Evolutionary conservation across 1,140 invertebrate genomes (phyloP), one percentile per base, ranked within the genome.

Genomic region (Drosophila nebulosa): DNA sequence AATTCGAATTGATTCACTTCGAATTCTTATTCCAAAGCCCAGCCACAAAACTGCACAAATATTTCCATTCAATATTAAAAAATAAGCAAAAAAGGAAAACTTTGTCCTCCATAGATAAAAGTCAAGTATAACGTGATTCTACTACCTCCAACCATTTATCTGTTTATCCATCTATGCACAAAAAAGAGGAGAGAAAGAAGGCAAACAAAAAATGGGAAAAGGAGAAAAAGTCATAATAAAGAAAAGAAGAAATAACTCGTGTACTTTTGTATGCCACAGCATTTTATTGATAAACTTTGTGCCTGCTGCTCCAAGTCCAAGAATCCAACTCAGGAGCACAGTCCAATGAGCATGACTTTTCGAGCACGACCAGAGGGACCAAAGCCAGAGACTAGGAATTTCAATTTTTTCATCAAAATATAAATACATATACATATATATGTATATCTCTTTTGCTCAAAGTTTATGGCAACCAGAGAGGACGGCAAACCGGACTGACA

Each of bases 261-360:
- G 81, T 86, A 81, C 69, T 74, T 70, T 78, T 70, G 71, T 74
- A 60, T 74, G 74, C 71, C 81, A 85, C 78, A 85, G 81, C 69
- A 78, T 85, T 85, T 85, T 85, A 86, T 85, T 85, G 81, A 85
- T 85, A 85, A 85, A 85, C 81, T 85, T 86, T 57, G 39, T 64
- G 18, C 26, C 50, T 27, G 52, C 14, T 3, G 35, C 59, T 36
- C 32, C 22, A 16, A 46, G 27, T 21, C 32, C 32, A 51, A 39
- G n/a, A 46, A 24, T 21, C 39, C 32, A 51, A 39, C 22, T 46
- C 27, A 57, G 30, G n/a, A 18, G 51, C 74, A 78, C 64, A 86
- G 69, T 86, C 70, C 81, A 78, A 59, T 77, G 64, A 68, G 64
- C 78, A 80, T 59, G 74, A 86, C 51, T 30, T 42, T 76, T 52